Conservation (phyloP, 2,113 vertebrate species). For the Antechinus flavipes region DNA sequence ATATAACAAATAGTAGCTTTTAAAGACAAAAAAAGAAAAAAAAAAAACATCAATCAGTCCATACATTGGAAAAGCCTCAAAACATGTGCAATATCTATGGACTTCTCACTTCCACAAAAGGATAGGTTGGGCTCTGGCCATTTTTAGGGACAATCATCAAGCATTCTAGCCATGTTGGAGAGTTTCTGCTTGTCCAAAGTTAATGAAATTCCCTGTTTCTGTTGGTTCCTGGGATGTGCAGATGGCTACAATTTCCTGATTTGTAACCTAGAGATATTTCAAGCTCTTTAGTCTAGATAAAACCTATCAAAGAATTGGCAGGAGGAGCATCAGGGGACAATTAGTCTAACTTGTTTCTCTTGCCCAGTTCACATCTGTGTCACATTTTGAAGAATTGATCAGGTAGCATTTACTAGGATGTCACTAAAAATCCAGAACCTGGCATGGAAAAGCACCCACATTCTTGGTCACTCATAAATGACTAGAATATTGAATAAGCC, state of each 20-base stretch:
- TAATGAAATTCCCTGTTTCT: neutral
- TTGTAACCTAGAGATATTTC: neutral
- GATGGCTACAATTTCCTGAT: neutral
- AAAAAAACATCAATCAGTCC: neutral
- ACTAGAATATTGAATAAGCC: neutral
- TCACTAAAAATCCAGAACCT: neutral
- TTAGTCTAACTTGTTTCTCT: neutral
- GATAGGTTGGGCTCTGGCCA: neutral
- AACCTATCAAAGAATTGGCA: neutral
- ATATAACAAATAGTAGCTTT: neutral
- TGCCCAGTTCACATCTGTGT: neutral
- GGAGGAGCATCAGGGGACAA: neutral
- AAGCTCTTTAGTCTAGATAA: neutral
- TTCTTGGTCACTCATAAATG: neutral
- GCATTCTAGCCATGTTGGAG: neutral
- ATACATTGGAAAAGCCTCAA: neutral
- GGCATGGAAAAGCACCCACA: neutral
- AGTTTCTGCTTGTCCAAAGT: neutral
- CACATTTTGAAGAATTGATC: neutral
- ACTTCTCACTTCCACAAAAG: neutral
- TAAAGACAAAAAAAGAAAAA: neutral
- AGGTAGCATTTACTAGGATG: neutral
- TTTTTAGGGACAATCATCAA: neutral
- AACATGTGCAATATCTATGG: neutral
- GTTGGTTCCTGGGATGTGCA: neutral